Evolutionary conservation across 2,797 vertebrate genomes (phyloP).

Genomic region (Strix occidentalis): DNA sequence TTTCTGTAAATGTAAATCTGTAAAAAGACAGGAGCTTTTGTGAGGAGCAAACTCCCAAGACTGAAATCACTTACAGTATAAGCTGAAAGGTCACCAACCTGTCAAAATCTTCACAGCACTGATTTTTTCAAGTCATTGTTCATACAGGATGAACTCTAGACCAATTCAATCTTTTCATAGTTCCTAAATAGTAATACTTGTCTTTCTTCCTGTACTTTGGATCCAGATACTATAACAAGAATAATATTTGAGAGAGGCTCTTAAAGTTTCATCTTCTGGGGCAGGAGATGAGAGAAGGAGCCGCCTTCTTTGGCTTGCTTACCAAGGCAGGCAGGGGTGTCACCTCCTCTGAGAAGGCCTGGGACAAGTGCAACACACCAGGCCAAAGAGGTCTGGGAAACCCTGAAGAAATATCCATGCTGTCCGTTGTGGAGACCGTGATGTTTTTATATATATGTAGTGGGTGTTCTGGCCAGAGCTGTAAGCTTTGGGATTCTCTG

Average conservation of each 20-base stretch:
- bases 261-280: neutral
- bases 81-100: constrained; percentile 66
- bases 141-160: constrained; percentile 24
- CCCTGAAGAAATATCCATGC: neutral
- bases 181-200: neutral
- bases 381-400: neutral
- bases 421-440: too few relatives aligned
- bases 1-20: neutral
- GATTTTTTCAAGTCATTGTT: constrained; percentile 44
- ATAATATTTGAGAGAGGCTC: neutral
- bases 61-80: constrained; percentile 27
- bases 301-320: neutral
- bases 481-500: neutral
- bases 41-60: constrained; percentile 12
- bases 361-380: neutral
- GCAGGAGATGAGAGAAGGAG: neutral
- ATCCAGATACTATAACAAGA: neutral
- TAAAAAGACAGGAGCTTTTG: neutral
- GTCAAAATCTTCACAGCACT: constrained; percentile 30
- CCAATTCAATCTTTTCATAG: constrained; percentile 24
- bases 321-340: neutral
- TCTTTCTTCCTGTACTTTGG: neutral
- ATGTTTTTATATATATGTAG: accelerated
- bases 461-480: neutral
- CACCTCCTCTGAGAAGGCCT: neutral